Percentiles rank a stretch among this genome's conserved stretches.
These are phyloP conservation scores for Melinaea marsaeus DNA, from an alignment of 2,888 invertebrate genomes.

Conservation along the genomic window DNA sequence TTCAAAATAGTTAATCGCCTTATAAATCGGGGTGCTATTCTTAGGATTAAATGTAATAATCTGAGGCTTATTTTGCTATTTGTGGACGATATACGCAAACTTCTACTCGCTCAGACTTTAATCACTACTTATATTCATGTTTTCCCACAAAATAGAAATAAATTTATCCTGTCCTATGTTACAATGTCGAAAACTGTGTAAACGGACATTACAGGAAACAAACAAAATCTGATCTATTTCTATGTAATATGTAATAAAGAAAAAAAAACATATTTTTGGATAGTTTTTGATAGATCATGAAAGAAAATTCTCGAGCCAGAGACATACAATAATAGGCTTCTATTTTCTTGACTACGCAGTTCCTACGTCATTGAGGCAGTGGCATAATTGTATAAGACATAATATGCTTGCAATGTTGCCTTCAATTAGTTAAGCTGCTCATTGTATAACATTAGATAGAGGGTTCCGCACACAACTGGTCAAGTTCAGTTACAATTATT, in stretches of 20 bases:
- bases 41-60: slow-evolving; percentile 15
- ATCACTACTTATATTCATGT: not conserved
- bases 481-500: slow-evolving; percentile 19
- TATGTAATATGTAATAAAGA: no score
- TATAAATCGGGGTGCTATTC: slow-evolving; percentile 2
- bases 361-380: slow-evolving; percentile 2
- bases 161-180: no score
- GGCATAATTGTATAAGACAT: slow-evolving; percentile 6
- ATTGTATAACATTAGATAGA: slow-evolving; percentile 1
- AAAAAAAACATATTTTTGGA: no score
- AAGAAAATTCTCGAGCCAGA: not conserved
- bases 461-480: slow-evolving; percentile 11
- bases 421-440: slow-evolving; percentile 8
- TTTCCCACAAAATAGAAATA: no score
- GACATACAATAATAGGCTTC: not conserved
- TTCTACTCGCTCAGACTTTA: not conserved
- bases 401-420: slow-evolving; percentile 8
- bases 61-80: slow-evolving; percentile 18
- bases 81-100: slow-evolving; percentile 10
- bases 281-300: no score
- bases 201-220: no score
- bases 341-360: slow-evolving; percentile 7
- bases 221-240: no score
- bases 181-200: no score
- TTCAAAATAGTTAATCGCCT: no score